These are phyloP conservation scores for Pterocles gutturalis DNA, from an alignment of 2,113 vertebrate genomes.

Conservation along the genomic window DNA sequence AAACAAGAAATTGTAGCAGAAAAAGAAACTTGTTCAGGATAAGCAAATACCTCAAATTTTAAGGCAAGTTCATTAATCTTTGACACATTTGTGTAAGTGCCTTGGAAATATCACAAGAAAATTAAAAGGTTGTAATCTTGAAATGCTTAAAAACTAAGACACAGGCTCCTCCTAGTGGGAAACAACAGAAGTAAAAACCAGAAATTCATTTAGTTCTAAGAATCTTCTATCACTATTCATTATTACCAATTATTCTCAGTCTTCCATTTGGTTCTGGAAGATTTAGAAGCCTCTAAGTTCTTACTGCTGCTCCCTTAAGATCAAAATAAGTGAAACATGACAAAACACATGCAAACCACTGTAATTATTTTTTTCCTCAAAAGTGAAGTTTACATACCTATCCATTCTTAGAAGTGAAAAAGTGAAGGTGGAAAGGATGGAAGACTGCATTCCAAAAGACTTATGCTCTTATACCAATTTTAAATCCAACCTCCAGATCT, in stretches of 20 bases:
- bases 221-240: not conserved
- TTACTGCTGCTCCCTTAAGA: not conserved
- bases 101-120: not conserved
- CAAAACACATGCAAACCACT: not conserved
- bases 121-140: not conserved
- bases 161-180: slow-evolving; percentile 51
- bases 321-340: not conserved
- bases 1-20: not conserved
- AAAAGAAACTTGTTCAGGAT: not conserved
- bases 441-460: not conserved
- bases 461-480: not conserved
- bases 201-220: not conserved
- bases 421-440: not conserved
- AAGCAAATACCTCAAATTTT: not conserved
- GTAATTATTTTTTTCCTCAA: not conserved
- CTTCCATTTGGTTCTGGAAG: not conserved
- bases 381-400: not conserved
- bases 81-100: not conserved
- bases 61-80: not conserved
- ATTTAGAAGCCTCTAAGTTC: not conserved
- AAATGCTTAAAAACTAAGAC: not conserved
- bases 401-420: not conserved
- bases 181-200: not conserved
- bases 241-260: not conserved
- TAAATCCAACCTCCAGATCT: not conserved